Evolutionary conservation across 2,113 vertebrate genomes (phyloP), one percentile per base, ranked within the genome.

Genomic region (Psettodes erumei): DNA sequence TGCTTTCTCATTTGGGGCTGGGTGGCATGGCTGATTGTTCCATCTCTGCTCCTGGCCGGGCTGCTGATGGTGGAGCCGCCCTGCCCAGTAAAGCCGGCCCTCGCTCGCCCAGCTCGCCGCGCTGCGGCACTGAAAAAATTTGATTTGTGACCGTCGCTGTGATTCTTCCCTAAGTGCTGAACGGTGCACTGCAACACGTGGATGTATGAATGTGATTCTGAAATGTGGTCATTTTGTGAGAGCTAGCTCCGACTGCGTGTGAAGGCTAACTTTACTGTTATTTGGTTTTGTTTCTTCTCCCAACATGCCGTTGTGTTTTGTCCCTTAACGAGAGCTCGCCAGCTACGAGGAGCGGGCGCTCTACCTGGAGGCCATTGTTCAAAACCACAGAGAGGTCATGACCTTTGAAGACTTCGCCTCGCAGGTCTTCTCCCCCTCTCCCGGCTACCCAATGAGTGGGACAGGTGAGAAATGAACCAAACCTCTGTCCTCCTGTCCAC

Each of bases 371-470:
- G 97, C 96, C 90, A 97, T 99, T 91, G 96, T 99, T 89, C 96
- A 98, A 93, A 98, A 97, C 93, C 97, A 99, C 84, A 95, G 96
- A 65, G 98, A 99, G 93, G 95, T 96, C 78, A 96, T 97, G 96
- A 98, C 96, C 19, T 99, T 99, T 72, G 98, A 99, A 90, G 98
- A 99, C 93, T 99, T 98, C 81, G 96, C 97, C 1, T 94, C 98
- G 71, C 98, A 98, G 94, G 96, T 98, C 90, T 99, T 99, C 91
- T 97, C 95, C 63, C 98, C 98, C 16, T 98, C 96, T 82, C 96
- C 96, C 54, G 94, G 93, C 67, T 94, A 96, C 90, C 94, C 97
- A 37, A 93, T 95, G 43, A 83, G 95, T 76, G 97, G 96, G 88
- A 96, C 95, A 93, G 98, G 98, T 99, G 93, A 98, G 97, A 63